These are phyloP conservation scores for Pangasianodon hypophthalmus DNA, from an alignment of 2,113 vertebrate genomes.

Conservation along the genomic window DNA sequence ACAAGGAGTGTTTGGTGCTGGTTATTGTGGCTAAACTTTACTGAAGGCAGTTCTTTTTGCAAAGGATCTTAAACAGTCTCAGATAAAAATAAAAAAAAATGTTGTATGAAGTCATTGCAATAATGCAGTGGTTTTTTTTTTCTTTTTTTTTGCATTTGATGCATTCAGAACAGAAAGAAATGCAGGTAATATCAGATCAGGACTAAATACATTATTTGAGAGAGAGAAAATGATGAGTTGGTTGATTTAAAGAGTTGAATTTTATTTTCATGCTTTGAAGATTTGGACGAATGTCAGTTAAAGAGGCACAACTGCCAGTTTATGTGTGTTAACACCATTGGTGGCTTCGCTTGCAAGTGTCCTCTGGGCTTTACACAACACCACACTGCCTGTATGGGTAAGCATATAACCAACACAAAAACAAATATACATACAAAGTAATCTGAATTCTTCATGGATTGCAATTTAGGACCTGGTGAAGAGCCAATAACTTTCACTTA, in stretches of 20 bases:
- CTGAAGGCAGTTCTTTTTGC: not conserved
- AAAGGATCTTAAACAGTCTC: not conserved
- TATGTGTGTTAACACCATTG: slow-evolving; percentile 82
- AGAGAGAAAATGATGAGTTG: not conserved
- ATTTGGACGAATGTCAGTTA: slow-evolving; percentile 85
- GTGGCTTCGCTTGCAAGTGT: slow-evolving; percentile 85
- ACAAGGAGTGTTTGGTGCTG: not conserved
- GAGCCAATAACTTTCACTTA: not conserved
- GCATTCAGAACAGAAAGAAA: not conserved
- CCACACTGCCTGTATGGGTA: slow-evolving; percentile 84
- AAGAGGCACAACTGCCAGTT: slow-evolving; percentile 87
- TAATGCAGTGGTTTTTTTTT: not conserved
- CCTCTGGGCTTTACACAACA: slow-evolving; percentile 84
- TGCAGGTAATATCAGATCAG: not conserved
- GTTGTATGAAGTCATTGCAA: not conserved
- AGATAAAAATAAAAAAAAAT: not conserved
- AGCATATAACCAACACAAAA: slow-evolving; percentile 47
- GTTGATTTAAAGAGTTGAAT: not conserved
- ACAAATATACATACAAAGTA: not conserved
- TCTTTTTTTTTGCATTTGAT: not conserved
- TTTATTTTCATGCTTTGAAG: slow-evolving; percentile 61
- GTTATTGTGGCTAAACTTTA: not conserved
- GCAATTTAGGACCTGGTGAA: not conserved
- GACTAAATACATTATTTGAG: not conserved
- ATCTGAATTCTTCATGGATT: not conserved